Base-by-base conservation (phyloP, 2,888 invertebrate genomes). In the Liopterus haemorrhoidalis region DNA sequence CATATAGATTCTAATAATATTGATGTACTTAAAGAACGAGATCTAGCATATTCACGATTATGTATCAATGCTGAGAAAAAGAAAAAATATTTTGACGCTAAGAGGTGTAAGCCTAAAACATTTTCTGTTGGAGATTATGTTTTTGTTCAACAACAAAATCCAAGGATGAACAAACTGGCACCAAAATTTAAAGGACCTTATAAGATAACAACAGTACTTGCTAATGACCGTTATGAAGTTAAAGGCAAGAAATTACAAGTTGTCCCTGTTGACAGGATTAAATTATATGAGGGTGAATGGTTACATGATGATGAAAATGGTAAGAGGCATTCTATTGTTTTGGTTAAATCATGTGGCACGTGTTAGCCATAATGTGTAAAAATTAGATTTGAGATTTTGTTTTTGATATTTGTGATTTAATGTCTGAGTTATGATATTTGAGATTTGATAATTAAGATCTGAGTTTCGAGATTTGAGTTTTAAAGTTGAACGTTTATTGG, bases 111-210 rank as follows among this genome's bases (percentile, higher is more conserved):
- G 11, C 12, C 14, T 28, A 9, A 20, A 9, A 15, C 11, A n/a
- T 12, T 45, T 4, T 3, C 15, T 5, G 43, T 25, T 4, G 40
- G 44, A 15, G 35, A 38, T 6, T 9, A 32, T 12, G 44, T 48
- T 6, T 30, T 24, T 14, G 21, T 36, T 11, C 31, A 24, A 11
- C 35, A 35, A 11, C 12, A 42, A 22, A 37, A 44, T 8, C 18
- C 25, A 2, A 16, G 42, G 5, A 15, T 32, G 5, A 9, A 12
- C 8, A 48, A 45, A 21, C 11, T 46, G 9, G 19, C 15, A 4
- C 24, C 25, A 2, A 44, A 48, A 38, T 48, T 25, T 11, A 27
- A 39, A 12, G 48, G 48, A n/a, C 43, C 48, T 3, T 46, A n/a
- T 19, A 16, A 40, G 19, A 16, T 41, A 20, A 15, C 14, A 5